Evolutionary conservation across 1,140 invertebrate genomes (phyloP), one percentile per base, ranked within the genome.

Genomic region (Armadillidium nasatum): DNA sequence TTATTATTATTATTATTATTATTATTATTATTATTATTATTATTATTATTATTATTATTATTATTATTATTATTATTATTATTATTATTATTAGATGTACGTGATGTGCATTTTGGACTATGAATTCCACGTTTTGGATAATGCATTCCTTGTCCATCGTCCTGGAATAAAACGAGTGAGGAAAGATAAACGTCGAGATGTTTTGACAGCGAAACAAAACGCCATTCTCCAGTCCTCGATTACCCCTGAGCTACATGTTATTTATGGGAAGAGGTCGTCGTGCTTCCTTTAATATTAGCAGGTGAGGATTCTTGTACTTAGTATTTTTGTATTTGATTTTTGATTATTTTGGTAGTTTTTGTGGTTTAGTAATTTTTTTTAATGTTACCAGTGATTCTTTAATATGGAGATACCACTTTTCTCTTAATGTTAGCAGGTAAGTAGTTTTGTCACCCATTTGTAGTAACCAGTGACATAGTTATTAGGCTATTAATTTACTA

Each of bases 81-180:
- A 71, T 23, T 15, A 22, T 23, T 43, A 15, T 71, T 33, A 15
- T 60, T 86, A 95, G 92, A 93, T 92, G 77, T 95, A 95, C 84
- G 89, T 91, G 50, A 87, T 95, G 67, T 95, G 93, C 85, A 91
- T 94, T 4, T 85, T 93, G 82, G 91, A 95, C 84, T 95, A 95
- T 83, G 93, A 95, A 82, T 94, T 95, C 83, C 89, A 94, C 83
- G 94, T 95, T 80, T 83, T 96, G 81, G 92, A 95, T 85, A 95
- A 95, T 84, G 93, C 92, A 9, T 95, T 94, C 84, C 86, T 95
- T 13, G 92, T 94, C 4, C 93, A 95, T 84, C 90, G 92, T 77
- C 93, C 93, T 0, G 93, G 93, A 19, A 82, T 83, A 54, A 83
- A 83, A 73, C 21, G 79, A n/a, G 75, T 75, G 45, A 70, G 79